Evolutionary conservation across 35 echinoderm and acorn worm genomes (phyloP), one percentile per base, ranked within the genome.

Genomic region (Chiridota heheva): DNA sequence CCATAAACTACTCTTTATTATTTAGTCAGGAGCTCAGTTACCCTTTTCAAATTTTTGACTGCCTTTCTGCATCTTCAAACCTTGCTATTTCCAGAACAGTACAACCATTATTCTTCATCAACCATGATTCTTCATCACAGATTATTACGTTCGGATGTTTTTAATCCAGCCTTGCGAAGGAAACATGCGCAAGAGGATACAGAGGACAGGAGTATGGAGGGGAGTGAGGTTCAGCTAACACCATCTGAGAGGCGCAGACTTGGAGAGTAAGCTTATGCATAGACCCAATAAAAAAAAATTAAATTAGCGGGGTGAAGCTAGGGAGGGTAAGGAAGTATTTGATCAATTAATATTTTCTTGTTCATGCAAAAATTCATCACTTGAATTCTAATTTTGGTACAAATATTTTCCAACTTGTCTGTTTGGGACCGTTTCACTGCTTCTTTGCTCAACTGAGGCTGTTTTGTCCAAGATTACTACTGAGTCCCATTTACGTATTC

Each of bases 101-200:
- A 38, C 24, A 4, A 35, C 35, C 27, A 69, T 33, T n/a, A 25
- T 17, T 67, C 39, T 67, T 67, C n/a, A 45, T 61, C 5, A 31
- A 8, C 10, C 3, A 10, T 5, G 10, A 43, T 63, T 62, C 2
- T 31, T 81, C 25, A 4, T 44, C 55, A 30, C 56, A 96, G 92
- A 45, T 79, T 96, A 56, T 62, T 90, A 24, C 24, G 92, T 12
- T 96, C 92, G 36, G 92, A 96, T 82, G 87, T 90, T 4, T 96
- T 96, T 57, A 96, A 96, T 71, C 92, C 92, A 60, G 92, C 92
- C 17, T 62, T 96, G 16, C 64, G 92, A 20, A 80, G 90, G 2
- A 96, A 96, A 58, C 85, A 96, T 83, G 81, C 87, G 12, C 77
- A 76, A 5, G 77, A 80, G 28, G 83, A 86, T 13, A 81, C 64